Base-by-base conservation (phyloP, 2,797 vertebrate species). In the Mus caroli region DNA sequence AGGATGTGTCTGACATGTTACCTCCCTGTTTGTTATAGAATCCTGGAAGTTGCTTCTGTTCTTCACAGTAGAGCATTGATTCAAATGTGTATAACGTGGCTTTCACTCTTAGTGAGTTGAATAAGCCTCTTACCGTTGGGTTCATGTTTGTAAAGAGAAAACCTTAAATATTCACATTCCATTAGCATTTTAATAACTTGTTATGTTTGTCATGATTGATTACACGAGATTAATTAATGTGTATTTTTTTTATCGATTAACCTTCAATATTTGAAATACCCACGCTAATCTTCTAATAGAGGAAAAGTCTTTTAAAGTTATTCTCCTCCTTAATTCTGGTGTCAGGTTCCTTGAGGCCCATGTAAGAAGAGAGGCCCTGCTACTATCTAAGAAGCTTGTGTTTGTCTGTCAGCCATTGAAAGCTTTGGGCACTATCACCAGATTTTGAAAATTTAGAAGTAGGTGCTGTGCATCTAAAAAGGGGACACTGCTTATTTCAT, bases 151-250 rank as follows among this genome's bases (percentile, higher is more conserved):
- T 80, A 67, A 43, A 13, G 58, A 62, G 86, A 20, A 88, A 56
- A 31, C 80, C 96, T 95, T 97, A 64, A 22, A 92, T 93, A 92
- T 90, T 92, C 73, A 91, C 64, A 62, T 94, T 93, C 96, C 80
- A 86, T 34, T 75, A 86, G n/a, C 34, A 91, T 96, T 96, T 96
- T 54, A 90, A 24, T 85, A 95, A 58, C 62, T 94, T 83, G 22
- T 94, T 22, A 43, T 94, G 62, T 75, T 96, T 67, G 3, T 88
- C 34, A 84, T 76, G 24, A 46, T 13, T 91, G 34, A 92, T 94
- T 91, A 84, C 13, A n/a, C 56, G 75, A 95, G 15, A 89, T 92
- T 71, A 94, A 82, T 93, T 91, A 56, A 58, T 90, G 3, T 50
- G 6, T 88, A 34, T 85, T 79, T 20, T 88, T 90, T 77, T 94